Percentiles rank a stretch among this genome's conserved stretches.
These are phyloP conservation scores for Arctia plantaginis DNA, from an alignment of 2,888 invertebrate genomes.

Conservation along the genomic window DNA sequence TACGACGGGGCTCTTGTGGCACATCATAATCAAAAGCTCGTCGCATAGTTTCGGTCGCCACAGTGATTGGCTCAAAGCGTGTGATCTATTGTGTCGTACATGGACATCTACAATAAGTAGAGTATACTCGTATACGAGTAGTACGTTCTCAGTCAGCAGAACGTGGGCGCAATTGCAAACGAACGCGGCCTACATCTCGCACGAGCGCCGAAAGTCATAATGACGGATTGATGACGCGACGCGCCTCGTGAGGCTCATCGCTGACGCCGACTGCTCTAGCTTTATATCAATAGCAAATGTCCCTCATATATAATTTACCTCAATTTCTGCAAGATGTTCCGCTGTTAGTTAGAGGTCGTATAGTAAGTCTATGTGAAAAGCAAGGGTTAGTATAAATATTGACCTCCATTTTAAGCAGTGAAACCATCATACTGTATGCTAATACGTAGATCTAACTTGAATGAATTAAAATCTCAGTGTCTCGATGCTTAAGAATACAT, in stretches of 20 bases:
- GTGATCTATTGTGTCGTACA: neutral
- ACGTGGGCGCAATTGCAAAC: neutral
- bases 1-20: neutral
- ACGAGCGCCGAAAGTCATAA: neutral
- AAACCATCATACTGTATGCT: neutral
- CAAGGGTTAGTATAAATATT: neutral
- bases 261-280: conserved; percentile 5
- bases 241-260: neutral
- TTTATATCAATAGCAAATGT: neutral
- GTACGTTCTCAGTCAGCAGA: conserved; percentile 4
- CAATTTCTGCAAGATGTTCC: neutral
- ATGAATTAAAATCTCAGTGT: neutral
- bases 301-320: neutral
- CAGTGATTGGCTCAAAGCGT: neutral
- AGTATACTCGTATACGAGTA: too few species aligned
- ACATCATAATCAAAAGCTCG: neutral
- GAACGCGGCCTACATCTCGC: conserved; percentile 8
- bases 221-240: conserved; percentile 15
- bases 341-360: neutral
- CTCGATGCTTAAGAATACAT: neutral
- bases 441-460: neutral
- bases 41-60: neutral
- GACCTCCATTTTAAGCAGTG: neutral
- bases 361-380: neutral
- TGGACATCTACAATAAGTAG: neutral